Conservation (phyloP, 2,888 invertebrate genomes). For the Deilephila porcellus region DNA sequence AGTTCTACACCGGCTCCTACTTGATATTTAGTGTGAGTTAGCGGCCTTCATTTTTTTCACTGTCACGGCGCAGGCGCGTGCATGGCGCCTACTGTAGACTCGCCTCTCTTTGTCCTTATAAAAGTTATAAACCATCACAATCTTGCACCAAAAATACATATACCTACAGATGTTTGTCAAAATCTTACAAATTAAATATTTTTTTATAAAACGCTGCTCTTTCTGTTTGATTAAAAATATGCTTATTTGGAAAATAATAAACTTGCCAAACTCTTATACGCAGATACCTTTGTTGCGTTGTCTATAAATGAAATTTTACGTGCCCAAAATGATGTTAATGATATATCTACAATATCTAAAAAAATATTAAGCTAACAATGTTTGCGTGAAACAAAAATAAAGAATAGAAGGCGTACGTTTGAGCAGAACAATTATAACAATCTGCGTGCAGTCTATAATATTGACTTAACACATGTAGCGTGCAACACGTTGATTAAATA, state of each 20-base stretch:
- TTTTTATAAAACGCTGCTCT: not conserved
- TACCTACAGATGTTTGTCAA: not conserved
- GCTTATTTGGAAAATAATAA: not conserved
- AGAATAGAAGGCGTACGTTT: not conserved
- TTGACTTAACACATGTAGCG: conserved; percentile 1
- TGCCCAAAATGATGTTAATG: not conserved
- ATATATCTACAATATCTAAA: not conserved
- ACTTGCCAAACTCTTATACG: not conserved
- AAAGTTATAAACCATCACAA: conserved; percentile 10
- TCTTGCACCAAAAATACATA: no score
- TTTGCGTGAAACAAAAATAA: not conserved
- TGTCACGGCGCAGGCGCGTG: conserved; percentile 51
- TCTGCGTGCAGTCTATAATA: not conserved
- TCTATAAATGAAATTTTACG: not conserved
- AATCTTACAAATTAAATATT: not conserved
- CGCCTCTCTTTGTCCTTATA: conserved; percentile 22
- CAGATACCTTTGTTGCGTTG: no score
- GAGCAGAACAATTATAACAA: not conserved
- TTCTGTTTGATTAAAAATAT: not conserved
- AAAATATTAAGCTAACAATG: not conserved
- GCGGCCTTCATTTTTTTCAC: conserved; percentile 59
- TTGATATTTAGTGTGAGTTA: conserved; percentile 29
- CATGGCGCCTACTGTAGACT: conserved; percentile 37
- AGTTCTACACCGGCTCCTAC: not conserved
- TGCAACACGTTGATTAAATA: not conserved